These are phyloP conservation scores for Trialeurodes vaporariorum DNA, from an alignment of 1,140 invertebrate genomes.

Conservation along the genomic window DNA sequence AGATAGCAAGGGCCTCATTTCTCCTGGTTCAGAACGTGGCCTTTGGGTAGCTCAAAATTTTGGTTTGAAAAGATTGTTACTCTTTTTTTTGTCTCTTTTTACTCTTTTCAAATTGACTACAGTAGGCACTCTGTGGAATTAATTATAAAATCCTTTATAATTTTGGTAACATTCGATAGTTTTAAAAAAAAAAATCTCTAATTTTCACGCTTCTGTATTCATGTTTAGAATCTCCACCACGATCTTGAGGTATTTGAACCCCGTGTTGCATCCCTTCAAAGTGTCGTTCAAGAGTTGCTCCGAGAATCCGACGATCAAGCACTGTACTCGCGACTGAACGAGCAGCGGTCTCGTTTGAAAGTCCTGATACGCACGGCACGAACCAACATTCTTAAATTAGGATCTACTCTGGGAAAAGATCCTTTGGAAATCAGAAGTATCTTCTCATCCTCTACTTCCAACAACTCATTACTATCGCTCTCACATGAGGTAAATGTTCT, in stretches of 20 bases:
- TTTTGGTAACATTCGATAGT: no score
- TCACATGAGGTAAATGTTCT: not conserved
- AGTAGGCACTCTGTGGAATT: no score
- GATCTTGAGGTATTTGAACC: not conserved
- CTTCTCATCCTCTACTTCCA: not conserved
- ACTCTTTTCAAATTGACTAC: no score
- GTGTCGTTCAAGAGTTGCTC: not conserved
- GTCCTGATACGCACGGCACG: not conserved
- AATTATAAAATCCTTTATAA: no score
- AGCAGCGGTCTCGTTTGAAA: not conserved
- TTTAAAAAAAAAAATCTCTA: no score
- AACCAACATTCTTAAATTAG: not conserved
- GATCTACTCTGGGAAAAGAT: not conserved
- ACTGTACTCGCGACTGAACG: not conserved
- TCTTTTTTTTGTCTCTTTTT: no score
- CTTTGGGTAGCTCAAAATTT: no score
- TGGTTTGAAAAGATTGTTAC: no score
- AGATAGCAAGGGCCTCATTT: no score
- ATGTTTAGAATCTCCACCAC: not conserved
- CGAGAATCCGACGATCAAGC: not conserved
- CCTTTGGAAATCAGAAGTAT: not conserved
- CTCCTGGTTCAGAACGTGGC: no score
- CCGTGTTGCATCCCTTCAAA: not conserved
- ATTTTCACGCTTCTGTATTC: no score
- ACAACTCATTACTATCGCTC: not conserved